Evolutionary conservation across 1,140 invertebrate genomes (phyloP).

Genomic region (Aphaenogaster ashmeadi): DNA sequence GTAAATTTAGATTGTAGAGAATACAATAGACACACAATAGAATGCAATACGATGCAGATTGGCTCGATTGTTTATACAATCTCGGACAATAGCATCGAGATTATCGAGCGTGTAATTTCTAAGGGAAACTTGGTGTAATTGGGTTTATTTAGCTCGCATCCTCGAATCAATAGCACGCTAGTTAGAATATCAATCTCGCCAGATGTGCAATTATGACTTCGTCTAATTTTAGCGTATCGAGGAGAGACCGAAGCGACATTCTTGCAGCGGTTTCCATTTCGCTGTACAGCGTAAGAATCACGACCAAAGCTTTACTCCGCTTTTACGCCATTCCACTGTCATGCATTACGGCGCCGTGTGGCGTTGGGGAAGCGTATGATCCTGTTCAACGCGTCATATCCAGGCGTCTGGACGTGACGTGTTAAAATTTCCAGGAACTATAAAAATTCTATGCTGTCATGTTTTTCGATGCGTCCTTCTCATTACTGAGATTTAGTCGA

Average conservation of each 20-base stretch:
- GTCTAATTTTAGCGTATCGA: neutral
- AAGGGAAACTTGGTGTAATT: constrained; percentile 23
- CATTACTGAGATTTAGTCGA: neutral
- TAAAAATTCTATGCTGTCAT: neutral
- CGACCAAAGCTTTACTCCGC: neutral
- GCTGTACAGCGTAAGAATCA: neutral
- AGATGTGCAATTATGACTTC: neutral
- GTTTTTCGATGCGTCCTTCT: neutral
- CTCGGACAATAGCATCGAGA: neutral
- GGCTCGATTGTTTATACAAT: constrained; percentile 11
- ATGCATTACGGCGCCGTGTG: constrained; percentile 13
- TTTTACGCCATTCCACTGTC: neutral
- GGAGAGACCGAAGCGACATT: neutral
- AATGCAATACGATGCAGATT: neutral
- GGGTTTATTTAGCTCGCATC: constrained; percentile 24
- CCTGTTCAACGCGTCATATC: neutral
- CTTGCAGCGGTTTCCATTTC: neutral
- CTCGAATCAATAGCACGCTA: constrained; percentile 10
- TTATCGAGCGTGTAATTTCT: constrained; percentile 29
- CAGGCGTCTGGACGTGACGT: neutral
- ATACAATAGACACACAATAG: neutral
- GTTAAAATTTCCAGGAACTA: neutral
- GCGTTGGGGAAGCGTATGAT: neutral
- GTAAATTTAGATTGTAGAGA: neutral
- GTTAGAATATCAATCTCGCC: neutral